These are phyloP conservation scores for Lagorchestes hirsutus DNA, from an alignment of 2,797 vertebrate species.

Conservation along the genomic window DNA sequence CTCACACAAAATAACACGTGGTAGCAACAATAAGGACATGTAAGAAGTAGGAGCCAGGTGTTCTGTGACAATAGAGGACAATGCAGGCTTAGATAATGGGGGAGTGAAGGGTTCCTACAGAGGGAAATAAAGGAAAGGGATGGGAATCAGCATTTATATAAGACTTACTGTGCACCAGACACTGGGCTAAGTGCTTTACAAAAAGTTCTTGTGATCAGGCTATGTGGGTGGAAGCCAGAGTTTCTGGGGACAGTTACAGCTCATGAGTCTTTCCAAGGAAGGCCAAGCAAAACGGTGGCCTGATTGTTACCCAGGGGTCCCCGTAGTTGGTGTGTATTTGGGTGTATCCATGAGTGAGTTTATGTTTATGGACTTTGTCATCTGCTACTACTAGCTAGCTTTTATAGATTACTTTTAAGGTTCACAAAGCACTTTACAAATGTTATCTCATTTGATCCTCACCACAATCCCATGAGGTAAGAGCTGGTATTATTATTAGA, in stretches of 20 bases:
- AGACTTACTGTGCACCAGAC: neutral
- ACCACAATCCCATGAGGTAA: neutral
- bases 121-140: neutral
- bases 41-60: neutral
- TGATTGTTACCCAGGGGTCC: neutral
- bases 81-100: neutral
- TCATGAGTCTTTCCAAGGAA: neutral
- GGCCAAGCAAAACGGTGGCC: neutral
- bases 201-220: neutral
- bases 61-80: neutral
- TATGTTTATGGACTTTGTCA: neutral
- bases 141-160: neutral
- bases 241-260: neutral
- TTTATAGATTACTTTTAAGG: neutral
- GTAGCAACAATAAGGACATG: fast-evolving
- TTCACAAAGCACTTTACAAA: neutral
- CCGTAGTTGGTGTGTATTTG: neutral
- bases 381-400: neutral
- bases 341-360: neutral
- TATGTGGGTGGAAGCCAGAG: neutral
- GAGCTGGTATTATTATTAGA: neutral
- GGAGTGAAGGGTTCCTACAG: neutral
- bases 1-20: neutral
- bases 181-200: neutral
- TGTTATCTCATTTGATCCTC: neutral